Conservation (phyloP, 2,888 invertebrate species). For the Dendrolimus houi region DNA sequence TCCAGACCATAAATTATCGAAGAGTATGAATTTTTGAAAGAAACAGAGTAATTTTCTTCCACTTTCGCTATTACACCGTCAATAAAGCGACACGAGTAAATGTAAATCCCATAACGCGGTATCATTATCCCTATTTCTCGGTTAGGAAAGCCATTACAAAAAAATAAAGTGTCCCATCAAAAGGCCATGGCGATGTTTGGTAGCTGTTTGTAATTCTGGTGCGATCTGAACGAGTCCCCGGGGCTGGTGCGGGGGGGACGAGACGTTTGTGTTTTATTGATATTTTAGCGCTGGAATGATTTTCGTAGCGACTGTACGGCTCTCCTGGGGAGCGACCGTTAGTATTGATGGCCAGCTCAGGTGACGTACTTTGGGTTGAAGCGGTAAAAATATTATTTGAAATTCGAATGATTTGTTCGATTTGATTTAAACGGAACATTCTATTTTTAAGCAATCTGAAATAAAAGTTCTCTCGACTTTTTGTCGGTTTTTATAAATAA, state of each 20-base stretch:
- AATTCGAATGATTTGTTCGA: background rate
- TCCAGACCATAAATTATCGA: too few species aligned
- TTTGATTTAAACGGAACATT: too few species aligned
- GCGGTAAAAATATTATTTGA: constrained; percentile 5
- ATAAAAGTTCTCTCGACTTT: too few species aligned
- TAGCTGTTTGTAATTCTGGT: constrained; percentile 54
- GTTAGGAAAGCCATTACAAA: constrained; percentile 44
- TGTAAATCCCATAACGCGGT: constrained; percentile 51
- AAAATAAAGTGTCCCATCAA: constrained; percentile 68
- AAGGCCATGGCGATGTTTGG: constrained; percentile 47
- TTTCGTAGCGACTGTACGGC: constrained; percentile 52
- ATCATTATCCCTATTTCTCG: constrained; percentile 34
- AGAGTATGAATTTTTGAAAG: constrained; percentile 38
- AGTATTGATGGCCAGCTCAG: constrained; percentile 49
- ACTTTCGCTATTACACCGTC: constrained; percentile 33
- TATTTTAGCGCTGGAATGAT: constrained; percentile 72
- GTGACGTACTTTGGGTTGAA: constrained; percentile 35
- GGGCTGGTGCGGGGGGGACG: constrained; percentile 18
- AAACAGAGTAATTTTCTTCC: constrained; percentile 27
- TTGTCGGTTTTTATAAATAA: too few species aligned
- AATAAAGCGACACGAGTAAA: constrained; percentile 62
- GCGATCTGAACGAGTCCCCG: constrained; percentile 51
- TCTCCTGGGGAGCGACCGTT: constrained; percentile 56
- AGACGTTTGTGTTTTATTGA: constrained; percentile 69
- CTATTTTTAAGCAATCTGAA: too few species aligned